Evolutionary conservation across 2,888 invertebrate genomes (phyloP), one percentile per base, ranked within the genome.

Genomic region (Ectemnius lituratus): DNA sequence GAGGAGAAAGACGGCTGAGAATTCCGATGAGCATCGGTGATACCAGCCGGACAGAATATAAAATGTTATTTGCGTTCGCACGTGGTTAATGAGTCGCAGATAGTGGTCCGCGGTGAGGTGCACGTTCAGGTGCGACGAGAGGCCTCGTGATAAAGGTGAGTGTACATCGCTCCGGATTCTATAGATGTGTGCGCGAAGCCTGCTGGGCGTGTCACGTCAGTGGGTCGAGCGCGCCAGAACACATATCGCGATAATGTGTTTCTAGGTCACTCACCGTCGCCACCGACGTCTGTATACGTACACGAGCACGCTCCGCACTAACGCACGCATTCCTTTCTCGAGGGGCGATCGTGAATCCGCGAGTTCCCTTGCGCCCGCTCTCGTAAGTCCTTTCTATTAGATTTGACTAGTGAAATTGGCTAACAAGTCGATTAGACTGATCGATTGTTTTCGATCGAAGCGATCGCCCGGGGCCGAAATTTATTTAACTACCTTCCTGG

Each of bases 161-260:
- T 58, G 67, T 52, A 73, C 80, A 78, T 83, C 80, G 73, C 71
- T 80, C 77, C 65, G 81, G 79, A 81, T 82, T 73, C 37, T 37
- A 1, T 37, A 37, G 1, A 37, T 37, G 37, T 37, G 37, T 37
- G 37, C 37, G 37, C 37, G 37, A 1, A 2, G 37, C 37, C 37
- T 37, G 78, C 67, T 82, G 84, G 84, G 83, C 82, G 87, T 87
- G 83, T 82, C 86, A 78, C 83, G 83, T 81, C 84, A 86, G 83
- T 86, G 82, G 84, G 85, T 85, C 85, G 84, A 60, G 52, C 52
- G 80, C 79, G 76, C 75, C 72, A 77, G 75, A 82, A 81, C 11
- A 37, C 81, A 78, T 82, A 84, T 85, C 84, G 79, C 81, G 87
- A 86, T 86, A 86, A 86, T 82, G 84, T 86, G 84, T 87, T 86